Conservation (phyloP, 2,797 vertebrate genomes). For the Echeneis naucrates region DNA sequence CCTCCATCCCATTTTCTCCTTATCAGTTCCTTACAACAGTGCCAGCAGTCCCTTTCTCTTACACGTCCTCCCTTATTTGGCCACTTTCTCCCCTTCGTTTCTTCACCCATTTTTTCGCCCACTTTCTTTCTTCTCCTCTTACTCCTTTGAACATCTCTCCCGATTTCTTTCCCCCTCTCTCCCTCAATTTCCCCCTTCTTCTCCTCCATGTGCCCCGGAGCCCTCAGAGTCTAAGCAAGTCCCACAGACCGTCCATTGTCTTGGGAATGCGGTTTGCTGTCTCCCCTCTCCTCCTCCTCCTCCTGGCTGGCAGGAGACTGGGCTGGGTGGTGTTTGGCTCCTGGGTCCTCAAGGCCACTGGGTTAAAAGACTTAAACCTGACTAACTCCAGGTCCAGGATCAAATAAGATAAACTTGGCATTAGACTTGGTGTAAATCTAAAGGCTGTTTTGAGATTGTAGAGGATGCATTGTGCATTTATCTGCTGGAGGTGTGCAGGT, state of each 20-base stretch:
- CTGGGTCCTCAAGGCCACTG: constrained; percentile 74
- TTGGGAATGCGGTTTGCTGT: constrained; percentile 78
- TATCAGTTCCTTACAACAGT: constrained; percentile 44
- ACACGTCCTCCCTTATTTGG: constrained; percentile 33
- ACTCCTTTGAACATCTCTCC: constrained; percentile 21
- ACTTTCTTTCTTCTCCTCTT: constrained; percentile 3
- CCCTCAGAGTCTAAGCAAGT: constrained; percentile 67
- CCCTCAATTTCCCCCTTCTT: constrained; percentile 33
- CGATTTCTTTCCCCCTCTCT: constrained; percentile 28
- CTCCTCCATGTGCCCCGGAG: constrained; percentile 62
- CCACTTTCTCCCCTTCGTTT: constrained; percentile 3
- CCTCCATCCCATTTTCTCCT: constrained; percentile 46
- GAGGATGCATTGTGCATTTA: constrained; percentile 10
- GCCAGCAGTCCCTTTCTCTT: constrained; percentile 42
- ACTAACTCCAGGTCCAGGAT: constrained; percentile 38
- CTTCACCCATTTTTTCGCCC: constrained; percentile 15
- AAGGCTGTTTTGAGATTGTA: constrained; percentile 23
- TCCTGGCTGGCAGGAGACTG: constrained; percentile 67
- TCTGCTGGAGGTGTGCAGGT: constrained; percentile 3
- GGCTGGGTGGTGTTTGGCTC: constrained; percentile 68
- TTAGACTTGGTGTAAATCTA: constrained; percentile 24
- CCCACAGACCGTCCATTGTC: constrained; percentile 84
- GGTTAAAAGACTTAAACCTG: constrained; percentile 59
- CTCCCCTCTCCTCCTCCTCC: constrained; percentile 49
- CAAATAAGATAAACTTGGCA: constrained; percentile 44